phyloP scores from a whole-genome alignment of 1,140 invertebrate species.

The Neodiprion virginianus region DNA sequence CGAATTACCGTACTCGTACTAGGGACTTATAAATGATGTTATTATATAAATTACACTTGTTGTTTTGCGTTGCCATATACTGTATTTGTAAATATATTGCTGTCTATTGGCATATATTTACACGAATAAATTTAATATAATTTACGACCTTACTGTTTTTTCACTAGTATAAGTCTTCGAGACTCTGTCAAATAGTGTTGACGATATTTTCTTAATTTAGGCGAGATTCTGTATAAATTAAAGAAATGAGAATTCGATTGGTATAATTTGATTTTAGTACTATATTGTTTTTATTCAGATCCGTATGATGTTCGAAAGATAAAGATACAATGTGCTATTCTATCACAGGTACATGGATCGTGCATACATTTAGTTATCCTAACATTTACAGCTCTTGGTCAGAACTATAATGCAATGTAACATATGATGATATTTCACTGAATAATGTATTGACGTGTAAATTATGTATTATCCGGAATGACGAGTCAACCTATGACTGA shows the following conservation, averaged over 20 bases:
- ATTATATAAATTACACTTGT: background rate
- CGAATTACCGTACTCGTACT: background rate
- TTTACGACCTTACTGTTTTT: background rate
- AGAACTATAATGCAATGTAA: background rate
- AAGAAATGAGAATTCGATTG: background rate
- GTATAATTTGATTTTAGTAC: background rate
- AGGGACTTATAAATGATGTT: background rate
- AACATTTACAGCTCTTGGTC: background rate
- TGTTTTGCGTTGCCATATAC: conserved; percentile 10
- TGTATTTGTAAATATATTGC: conserved; percentile 14
- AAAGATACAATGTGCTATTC: conserved; percentile 34
- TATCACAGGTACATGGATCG: conserved; percentile 37
- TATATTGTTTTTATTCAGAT: conserved; percentile 1
- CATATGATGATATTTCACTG: background rate
- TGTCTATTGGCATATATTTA: conserved; percentile 8
- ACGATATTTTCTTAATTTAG: background rate
- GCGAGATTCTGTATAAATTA: background rate
- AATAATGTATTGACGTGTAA: too few species aligned
- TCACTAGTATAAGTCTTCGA: background rate
- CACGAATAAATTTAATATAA: conserved; percentile 8
- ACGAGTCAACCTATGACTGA: conserved; percentile 1
- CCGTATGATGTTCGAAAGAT: conserved; percentile 15
- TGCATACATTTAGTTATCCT: conserved; percentile 6
- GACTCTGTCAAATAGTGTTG: too few species aligned
- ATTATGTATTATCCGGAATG: conserved; percentile 10